Evolutionary conservation across 2,888 invertebrate genomes (phyloP).

Genomic region (Trichopoda pennipes): DNA sequence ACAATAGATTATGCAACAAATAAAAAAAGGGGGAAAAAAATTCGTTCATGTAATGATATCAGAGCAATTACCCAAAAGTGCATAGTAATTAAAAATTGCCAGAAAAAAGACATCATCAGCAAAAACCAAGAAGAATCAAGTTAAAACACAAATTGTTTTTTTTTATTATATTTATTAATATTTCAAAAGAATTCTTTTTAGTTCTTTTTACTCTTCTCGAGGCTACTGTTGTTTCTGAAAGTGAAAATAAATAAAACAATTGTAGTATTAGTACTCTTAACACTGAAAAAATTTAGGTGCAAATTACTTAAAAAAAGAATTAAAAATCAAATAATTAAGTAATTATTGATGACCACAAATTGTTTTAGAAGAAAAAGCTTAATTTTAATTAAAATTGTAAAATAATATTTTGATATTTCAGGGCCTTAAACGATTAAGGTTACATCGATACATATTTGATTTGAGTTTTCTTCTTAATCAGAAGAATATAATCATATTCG

Average conservation of each 20-base stretch:
- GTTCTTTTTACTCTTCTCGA: neutral
- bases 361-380: no score
- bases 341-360: no score
- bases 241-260: constrained; percentile 3
- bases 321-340: no score
- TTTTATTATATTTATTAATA: constrained; percentile 6
- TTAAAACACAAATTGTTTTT: neutral
- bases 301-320: no score
- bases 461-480: no score
- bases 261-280: constrained; percentile 17
- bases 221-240: neutral
- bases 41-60: constrained; percentile 12
- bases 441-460: no score
- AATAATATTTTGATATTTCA: no score
- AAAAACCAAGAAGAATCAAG: neutral
- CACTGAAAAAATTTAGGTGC: no score
- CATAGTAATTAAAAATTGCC: constrained; percentile 54
- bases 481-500: no score
- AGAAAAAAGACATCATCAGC: neutral
- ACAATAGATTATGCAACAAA: neutral
- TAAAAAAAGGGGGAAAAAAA: neutral
- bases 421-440: no score
- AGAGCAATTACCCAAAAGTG: constrained; percentile 54
- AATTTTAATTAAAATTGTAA: no score
- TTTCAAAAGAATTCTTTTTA: neutral